A percentile compares a stretch with the other conserved stretches of the same genome.
These are phyloP conservation scores for Apodemus agrarius DNA, from an alignment of 2,797 vertebrate genomes.

Conservation along the genomic window DNA sequence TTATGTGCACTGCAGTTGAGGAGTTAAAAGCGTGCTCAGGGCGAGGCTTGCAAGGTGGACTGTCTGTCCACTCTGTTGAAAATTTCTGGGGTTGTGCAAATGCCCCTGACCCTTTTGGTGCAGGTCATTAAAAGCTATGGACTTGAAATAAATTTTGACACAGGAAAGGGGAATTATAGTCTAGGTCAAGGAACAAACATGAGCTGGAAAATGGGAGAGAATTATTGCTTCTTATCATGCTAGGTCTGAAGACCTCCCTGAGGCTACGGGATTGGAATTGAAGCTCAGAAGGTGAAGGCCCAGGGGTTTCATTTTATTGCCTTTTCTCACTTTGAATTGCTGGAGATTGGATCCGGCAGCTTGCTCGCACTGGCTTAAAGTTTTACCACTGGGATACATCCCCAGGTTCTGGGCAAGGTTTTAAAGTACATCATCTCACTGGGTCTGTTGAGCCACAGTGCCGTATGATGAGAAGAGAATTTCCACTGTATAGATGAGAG, in stretches of 20 bases:
- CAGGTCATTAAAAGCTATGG: not conserved
- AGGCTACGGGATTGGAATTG: not conserved
- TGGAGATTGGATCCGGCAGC: not conserved
- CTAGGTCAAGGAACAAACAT: not conserved
- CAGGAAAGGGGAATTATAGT: not conserved
- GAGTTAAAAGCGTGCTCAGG: not conserved
- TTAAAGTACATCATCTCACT: not conserved
- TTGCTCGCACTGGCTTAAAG: not conserved
- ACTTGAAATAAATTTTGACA: not conserved
- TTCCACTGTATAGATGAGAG: not conserved
- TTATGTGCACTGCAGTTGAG: not conserved
- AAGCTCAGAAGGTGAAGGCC: not conserved
- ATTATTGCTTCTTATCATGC: not conserved
- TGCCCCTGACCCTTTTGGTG: not conserved
- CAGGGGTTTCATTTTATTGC: not conserved
- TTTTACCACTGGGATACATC: not conserved
- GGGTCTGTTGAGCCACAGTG: not conserved
- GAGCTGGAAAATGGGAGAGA: not conserved
- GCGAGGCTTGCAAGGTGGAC: not conserved
- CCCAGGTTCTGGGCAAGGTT: not conserved
- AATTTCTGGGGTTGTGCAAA: not conserved
- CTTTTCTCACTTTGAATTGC: not conserved
- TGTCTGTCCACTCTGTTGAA: not conserved
- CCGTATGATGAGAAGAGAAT: not conserved
- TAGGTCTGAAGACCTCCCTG: not conserved